phyloP scores from a whole-genome alignment of 2,888 invertebrate genomes.

The Ctenicera cuprea region DNA sequence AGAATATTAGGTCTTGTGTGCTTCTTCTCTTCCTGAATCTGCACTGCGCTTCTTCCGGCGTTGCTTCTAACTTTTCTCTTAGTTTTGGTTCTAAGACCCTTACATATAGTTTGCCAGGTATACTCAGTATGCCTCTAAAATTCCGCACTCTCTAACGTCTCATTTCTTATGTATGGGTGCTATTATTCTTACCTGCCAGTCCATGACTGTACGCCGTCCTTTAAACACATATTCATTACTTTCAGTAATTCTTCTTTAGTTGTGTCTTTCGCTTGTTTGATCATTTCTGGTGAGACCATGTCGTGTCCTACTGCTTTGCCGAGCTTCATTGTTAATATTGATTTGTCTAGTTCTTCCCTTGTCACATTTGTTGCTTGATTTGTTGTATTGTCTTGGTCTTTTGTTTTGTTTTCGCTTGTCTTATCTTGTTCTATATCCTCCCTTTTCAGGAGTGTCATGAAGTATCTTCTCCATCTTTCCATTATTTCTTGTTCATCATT shows the following conservation, averaged over 20 bases:
- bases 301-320: not conserved
- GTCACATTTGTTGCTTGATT: not conserved
- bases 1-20: too few relatives aligned
- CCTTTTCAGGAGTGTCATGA: not conserved
- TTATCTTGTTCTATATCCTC: constrained; percentile 1
- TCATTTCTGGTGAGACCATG: constrained; percentile 1
- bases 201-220: too few relatives aligned
- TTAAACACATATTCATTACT: too few relatives aligned
- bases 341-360: constrained; percentile 1
- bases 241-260: too few relatives aligned
- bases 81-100: too few relatives aligned
- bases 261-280: too few relatives aligned
- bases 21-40: too few relatives aligned
- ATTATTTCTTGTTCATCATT: constrained; percentile 1
- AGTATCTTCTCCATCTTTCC: constrained; percentile 23
- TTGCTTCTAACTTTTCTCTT: too few relatives aligned
- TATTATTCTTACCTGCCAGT: not conserved
- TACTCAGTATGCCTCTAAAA: not conserved
- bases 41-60: too few relatives aligned
- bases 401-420: not conserved
- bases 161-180: not conserved
- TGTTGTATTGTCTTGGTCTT: not conserved
- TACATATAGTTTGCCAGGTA: too few relatives aligned
- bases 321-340: constrained; percentile 1
- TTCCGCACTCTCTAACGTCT: not conserved